phyloP scores from a whole-genome alignment of 1,140 invertebrate genomes.

The Nasonia giraulti region DNA sequence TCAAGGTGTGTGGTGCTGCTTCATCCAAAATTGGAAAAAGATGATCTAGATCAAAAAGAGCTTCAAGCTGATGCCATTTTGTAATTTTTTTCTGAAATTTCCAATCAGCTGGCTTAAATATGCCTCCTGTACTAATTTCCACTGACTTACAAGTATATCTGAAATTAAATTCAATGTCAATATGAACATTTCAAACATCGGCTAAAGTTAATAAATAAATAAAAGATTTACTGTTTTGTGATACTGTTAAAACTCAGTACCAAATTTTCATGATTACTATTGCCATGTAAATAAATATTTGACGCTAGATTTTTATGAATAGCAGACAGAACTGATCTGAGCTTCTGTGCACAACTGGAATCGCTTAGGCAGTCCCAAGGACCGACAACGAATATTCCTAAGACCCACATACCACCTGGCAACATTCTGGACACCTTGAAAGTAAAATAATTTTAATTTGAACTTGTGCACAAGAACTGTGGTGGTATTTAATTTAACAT shows the following conservation, averaged over 20 bases:
- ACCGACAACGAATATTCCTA: slow-evolving; percentile 79
- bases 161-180: slow-evolving; percentile 60
- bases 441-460: slow-evolving; percentile 43
- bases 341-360: slow-evolving; percentile 68
- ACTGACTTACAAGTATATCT: slow-evolving; percentile 69
- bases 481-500: slow-evolving; percentile 41
- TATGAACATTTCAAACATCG: neutral
- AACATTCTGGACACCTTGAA: slow-evolving; percentile 84
- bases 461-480: slow-evolving; percentile 36
- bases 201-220: slow-evolving; percentile 63
- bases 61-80: slow-evolving; percentile 83
- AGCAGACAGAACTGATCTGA: slow-evolving; percentile 76
- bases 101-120: slow-evolving; percentile 77
- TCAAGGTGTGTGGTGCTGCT: slow-evolving; percentile 76
- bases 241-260: slow-evolving; percentile 74
- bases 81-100: slow-evolving; percentile 79
- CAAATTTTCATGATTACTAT: slow-evolving; percentile 72
- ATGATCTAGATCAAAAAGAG: slow-evolving; percentile 81
- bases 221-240: slow-evolving; percentile 68
- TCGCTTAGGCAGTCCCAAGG: slow-evolving; percentile 80
- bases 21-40: slow-evolving; percentile 78
- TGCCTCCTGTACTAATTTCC: slow-evolving; percentile 58
- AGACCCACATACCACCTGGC: slow-evolving; percentile 86
- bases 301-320: slow-evolving; percentile 75
- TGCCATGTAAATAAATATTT: slow-evolving; percentile 78